phyloP scores from a whole-genome alignment of 2,888 invertebrate genomes.

The Fragum whitleyi region DNA sequence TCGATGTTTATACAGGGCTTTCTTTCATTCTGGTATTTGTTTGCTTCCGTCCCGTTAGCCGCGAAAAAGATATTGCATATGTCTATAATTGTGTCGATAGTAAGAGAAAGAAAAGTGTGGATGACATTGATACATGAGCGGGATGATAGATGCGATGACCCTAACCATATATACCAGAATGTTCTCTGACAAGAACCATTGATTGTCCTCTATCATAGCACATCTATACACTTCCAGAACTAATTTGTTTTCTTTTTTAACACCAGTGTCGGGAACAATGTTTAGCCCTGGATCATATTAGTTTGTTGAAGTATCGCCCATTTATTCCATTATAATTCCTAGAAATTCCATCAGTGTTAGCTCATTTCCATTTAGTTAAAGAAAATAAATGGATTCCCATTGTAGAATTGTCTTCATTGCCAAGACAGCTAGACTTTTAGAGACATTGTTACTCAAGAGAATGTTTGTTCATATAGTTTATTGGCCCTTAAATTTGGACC shows the following conservation, averaged over 20 bases:
- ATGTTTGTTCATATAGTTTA: too few relatives aligned
- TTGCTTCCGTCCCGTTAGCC: conserved; percentile 15
- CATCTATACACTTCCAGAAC: background rate
- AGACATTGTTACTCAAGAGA: too few relatives aligned
- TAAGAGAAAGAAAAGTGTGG: conserved; percentile 17
- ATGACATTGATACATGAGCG: conserved; percentile 39
- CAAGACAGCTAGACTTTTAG: too few relatives aligned
- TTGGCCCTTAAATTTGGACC: too few relatives aligned
- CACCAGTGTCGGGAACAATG: background rate
- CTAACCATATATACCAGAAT: conserved; percentile 26
- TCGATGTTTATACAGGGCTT: conserved; percentile 1
- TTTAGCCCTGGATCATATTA: background rate
- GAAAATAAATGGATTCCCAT: background rate
- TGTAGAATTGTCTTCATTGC: background rate
- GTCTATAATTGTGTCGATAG: conserved; percentile 24
- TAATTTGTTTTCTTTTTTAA: background rate
- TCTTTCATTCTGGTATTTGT: conserved; percentile 12
- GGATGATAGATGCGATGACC: conserved; percentile 41
- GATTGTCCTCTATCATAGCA: background rate
- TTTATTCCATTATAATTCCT: background rate
- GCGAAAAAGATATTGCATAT: conserved; percentile 15
- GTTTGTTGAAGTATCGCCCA: background rate
- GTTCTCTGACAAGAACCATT: conserved; percentile 1
- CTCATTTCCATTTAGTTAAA: conserved; percentile 1
- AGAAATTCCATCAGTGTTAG: background rate